A percentile compares a stretch with the other conserved stretches of the same genome.
Evolutionary conservation across 2,797 vertebrate genomes (phyloP).

Genomic region (Thripadectes ignobilis): DNA sequence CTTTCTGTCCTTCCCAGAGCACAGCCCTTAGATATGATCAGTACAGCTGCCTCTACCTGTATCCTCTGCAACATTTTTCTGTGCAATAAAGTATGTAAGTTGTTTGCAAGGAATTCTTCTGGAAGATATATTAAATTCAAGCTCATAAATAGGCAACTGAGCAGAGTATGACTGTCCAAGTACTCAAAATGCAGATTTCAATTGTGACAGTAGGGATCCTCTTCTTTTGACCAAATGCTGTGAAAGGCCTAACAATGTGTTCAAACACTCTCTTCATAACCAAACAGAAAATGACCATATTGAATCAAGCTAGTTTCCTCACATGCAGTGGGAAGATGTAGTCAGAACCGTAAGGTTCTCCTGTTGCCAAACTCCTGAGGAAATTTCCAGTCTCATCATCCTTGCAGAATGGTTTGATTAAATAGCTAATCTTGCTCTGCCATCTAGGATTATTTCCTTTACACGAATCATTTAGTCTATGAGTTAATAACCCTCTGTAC

Average conservation of each 20-base stretch:
- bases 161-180: background rate
- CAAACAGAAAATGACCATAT: background rate
- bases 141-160: background rate
- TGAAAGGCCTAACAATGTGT: background rate
- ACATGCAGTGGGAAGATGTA: background rate
- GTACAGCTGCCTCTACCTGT: background rate
- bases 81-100: background rate
- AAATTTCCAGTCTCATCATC: background rate
- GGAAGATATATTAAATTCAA: background rate
- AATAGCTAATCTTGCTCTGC: background rate
- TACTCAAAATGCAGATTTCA: slow-evolving; percentile 36
- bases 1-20: slow-evolving; percentile 12
- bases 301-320: background rate
- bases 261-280: background rate
- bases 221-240: slow-evolving; percentile 19
- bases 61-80: background rate
- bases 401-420: background rate
- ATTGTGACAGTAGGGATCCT: background rate
- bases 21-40: background rate
- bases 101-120: slow-evolving; percentile 3
- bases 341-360: background rate
- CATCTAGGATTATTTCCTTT: background rate
- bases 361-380: background rate
- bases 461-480: background rate
- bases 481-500: background rate